Evolutionary conservation across 2,888 invertebrate species (phyloP).

Genomic region (Eurytoma californica): DNA sequence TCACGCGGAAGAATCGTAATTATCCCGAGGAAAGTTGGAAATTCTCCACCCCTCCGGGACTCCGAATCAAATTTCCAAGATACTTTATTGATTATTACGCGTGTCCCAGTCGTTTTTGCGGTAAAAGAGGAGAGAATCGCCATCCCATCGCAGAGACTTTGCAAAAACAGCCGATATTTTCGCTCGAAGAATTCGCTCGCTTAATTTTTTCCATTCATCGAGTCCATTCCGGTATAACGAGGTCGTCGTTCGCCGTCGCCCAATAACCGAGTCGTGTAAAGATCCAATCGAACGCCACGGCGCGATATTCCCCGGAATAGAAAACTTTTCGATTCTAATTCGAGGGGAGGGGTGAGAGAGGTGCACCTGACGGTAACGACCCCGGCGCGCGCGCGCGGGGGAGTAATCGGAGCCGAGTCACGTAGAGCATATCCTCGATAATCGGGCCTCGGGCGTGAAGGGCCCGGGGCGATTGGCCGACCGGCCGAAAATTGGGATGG

Average conservation of each 20-base stretch:
- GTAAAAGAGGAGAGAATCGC: neutral
- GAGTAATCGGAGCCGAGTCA: slow-evolving; percentile 48
- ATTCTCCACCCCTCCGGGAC: too few relatives aligned
- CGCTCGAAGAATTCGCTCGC: too few relatives aligned
- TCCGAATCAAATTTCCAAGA: slow-evolving; percentile 2
- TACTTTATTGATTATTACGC: too few relatives aligned
- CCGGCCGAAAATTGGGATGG: slow-evolving; percentile 40
- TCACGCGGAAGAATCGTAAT: slow-evolving; percentile 20
- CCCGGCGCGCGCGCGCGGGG: neutral
- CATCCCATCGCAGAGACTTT: neutral
- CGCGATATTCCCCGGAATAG: neutral
- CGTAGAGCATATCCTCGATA: slow-evolving; percentile 55
- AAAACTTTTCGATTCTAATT: slow-evolving; percentile 49
- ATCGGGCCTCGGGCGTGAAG: slow-evolving; percentile 33
- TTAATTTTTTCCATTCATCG: neutral
- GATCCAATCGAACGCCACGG: slow-evolving; percentile 40
- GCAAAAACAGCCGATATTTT: neutral
- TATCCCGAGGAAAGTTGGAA: too few relatives aligned
- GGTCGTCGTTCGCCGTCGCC: neutral
- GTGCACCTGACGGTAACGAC: slow-evolving; percentile 43
- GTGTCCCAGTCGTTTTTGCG: too few relatives aligned
- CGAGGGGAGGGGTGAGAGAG: neutral
- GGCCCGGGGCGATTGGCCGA: slow-evolving; percentile 28
- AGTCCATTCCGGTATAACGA: neutral
- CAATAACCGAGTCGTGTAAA: neutral